phyloP scores from a whole-genome alignment of 2,113 vertebrate genomes.

The Malurus cyaneus region DNA sequence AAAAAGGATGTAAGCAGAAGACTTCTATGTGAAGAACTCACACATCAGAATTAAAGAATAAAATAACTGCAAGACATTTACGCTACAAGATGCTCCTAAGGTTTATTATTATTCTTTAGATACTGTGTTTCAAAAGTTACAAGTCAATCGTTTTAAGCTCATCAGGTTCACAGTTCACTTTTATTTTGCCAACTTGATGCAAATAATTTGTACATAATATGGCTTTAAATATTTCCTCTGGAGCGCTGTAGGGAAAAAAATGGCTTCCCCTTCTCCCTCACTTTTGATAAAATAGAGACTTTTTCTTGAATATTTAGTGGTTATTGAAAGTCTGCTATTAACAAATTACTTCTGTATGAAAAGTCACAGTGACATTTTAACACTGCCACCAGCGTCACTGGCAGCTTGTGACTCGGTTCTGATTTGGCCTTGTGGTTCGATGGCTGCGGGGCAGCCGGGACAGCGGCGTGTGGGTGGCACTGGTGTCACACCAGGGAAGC shows the following conservation, averaged over 20 bases:
- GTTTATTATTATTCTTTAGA: neutral
- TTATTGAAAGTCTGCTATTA: neutral
- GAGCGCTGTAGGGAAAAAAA: neutral
- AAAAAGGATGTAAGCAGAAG: neutral
- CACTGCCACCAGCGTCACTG: rapidly evolving
- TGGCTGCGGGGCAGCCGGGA: rapidly evolving
- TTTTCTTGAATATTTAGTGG: neutral
- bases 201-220: neutral
- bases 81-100: neutral
- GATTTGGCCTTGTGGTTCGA: rapidly evolving
- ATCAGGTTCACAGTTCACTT: neutral
- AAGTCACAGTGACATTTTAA: neutral
- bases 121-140: neutral
- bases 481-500: rapidly evolving
- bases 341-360: neutral
- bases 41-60: neutral
- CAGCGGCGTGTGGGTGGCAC: neutral
- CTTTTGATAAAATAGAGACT: neutral
- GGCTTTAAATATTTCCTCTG: neutral
- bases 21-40: neutral
- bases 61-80: neutral
- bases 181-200: neutral
- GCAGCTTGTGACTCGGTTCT: neutral
- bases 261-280: neutral
- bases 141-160: neutral